Conservation (phyloP, 2,113 vertebrate species). For the Equus quagga region DNA sequence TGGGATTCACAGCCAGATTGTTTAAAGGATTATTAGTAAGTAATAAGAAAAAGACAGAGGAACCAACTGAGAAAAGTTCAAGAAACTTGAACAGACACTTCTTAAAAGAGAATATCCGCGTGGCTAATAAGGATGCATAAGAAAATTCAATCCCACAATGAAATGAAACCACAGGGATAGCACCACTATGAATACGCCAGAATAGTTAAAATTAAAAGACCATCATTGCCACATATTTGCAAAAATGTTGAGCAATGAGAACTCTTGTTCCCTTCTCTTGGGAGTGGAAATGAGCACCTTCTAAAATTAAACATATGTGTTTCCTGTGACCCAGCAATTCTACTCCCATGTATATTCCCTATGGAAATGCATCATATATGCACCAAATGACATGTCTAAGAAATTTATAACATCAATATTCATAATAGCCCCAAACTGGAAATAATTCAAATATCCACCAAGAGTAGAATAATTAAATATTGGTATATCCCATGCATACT, state of each 20-base stretch:
- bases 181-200: no score
- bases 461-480: constrained; percentile 28
- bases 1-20: neutral
- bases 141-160: no score
- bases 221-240: neutral
- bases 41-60: neutral
- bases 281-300: neutral
- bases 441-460: constrained; percentile 55
- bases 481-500: neutral
- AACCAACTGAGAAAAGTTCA: neutral
- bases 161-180: no score
- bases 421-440: neutral
- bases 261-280: neutral
- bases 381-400: neutral
- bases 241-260: neutral
- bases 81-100: neutral
- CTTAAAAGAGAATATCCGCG: neutral
- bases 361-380: neutral
- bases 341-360: neutral
- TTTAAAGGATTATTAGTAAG: neutral
- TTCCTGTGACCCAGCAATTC: neutral
- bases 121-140: no score
- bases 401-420: neutral
- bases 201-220: no score
- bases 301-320: neutral